Evolutionary conservation across 2,113 vertebrate species (phyloP).

Genomic region (Malurus alboscapulatus): DNA sequence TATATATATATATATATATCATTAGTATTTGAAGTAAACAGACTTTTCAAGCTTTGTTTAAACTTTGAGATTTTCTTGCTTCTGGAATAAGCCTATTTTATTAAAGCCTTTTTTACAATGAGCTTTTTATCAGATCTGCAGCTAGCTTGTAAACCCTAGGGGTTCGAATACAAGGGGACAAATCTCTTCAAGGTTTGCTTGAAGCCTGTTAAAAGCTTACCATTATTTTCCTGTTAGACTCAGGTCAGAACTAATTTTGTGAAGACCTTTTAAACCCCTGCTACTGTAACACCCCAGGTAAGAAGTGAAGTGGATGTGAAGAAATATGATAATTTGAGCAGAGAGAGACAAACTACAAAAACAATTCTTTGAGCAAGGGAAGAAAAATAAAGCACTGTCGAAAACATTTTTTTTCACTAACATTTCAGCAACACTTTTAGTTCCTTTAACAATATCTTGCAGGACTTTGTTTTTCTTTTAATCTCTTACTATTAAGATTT

Average conservation of each 20-base stretch:
- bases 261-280: not conserved
- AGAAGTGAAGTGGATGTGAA: not conserved
- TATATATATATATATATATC: too few relatives aligned
- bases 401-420: not conserved
- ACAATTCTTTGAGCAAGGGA: not conserved
- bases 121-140: slow-evolving; percentile 36
- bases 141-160: not conserved
- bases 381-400: accelerated
- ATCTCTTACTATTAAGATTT: not conserved
- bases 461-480: not conserved
- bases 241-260: not conserved
- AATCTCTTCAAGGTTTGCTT: not conserved
- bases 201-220: not conserved
- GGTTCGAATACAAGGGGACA: not conserved
- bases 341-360: not conserved
- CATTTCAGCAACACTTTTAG: not conserved
- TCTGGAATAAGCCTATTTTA: not conserved
- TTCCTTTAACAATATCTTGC: not conserved
- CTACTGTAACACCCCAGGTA: not conserved
- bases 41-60: slow-evolving; percentile 37
- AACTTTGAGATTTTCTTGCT: slow-evolving; percentile 25
- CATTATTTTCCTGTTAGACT: not conserved
- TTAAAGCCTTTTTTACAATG: slow-evolving; percentile 53
- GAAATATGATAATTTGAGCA: not conserved
- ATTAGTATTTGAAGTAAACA: not conserved